phyloP scores from a whole-genome alignment of 2,797 vertebrate species.

The Momotus momota region DNA sequence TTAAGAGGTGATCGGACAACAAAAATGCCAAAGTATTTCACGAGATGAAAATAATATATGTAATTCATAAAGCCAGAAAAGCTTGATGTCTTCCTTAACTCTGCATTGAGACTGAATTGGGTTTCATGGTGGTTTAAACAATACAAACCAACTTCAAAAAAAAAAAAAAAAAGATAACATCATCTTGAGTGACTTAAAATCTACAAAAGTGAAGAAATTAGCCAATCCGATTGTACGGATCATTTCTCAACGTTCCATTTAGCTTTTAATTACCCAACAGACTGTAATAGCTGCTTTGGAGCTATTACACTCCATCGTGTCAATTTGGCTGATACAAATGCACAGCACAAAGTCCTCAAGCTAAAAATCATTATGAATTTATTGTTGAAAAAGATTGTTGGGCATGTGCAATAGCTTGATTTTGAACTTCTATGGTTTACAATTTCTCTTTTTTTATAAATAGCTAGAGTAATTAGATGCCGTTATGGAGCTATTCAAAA shows the following conservation, averaged over 20 bases:
- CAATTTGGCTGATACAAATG: slow-evolving; percentile 64
- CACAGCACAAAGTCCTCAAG: slow-evolving; percentile 60
- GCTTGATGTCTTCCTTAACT: not conserved
- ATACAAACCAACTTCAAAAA: slow-evolving; percentile 10
- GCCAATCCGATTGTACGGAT: slow-evolving; percentile 51
- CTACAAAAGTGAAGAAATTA: slow-evolving; percentile 64
- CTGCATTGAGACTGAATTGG: not conserved
- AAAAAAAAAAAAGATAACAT: slow-evolving; percentile 16
- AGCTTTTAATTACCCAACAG: slow-evolving; percentile 75
- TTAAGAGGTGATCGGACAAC: not conserved
- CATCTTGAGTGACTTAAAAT: slow-evolving; percentile 53
- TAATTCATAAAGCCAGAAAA: not conserved
- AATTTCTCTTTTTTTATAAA: slow-evolving; percentile 51
- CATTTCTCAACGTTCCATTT: slow-evolving; percentile 71
- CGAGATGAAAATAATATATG: not conserved
- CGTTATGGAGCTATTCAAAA: slow-evolving; percentile 48
- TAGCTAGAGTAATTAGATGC: slow-evolving; percentile 61
- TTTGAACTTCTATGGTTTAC: slow-evolving; percentile 43
- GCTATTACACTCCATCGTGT: slow-evolving; percentile 63
- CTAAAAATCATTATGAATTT: slow-evolving; percentile 72
- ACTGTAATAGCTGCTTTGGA: slow-evolving; percentile 67
- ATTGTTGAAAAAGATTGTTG: slow-evolving; percentile 58
- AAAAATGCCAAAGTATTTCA: not conserved
- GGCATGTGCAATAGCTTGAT: slow-evolving; percentile 5
- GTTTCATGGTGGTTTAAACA: slow-evolving; percentile 27